Evolutionary conservation across 2,113 vertebrate genomes (phyloP).

Genomic region (Crotalus viridis): DNA sequence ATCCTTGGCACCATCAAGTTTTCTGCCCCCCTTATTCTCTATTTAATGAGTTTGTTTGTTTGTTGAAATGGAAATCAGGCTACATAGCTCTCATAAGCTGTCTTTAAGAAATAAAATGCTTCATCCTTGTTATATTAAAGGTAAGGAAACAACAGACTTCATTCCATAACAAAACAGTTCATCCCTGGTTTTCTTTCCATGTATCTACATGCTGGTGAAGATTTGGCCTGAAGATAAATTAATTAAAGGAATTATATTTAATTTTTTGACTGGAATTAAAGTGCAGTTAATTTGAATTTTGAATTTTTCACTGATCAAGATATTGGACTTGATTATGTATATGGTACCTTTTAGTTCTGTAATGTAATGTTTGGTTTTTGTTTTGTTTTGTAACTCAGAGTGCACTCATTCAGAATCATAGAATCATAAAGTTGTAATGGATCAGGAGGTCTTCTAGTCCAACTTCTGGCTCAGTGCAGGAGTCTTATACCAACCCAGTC

Average conservation of each 20-base stretch:
- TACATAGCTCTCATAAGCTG: neutral
- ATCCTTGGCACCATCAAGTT: neutral
- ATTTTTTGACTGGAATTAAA: neutral
- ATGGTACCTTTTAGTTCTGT: neutral
- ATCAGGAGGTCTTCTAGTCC: neutral
- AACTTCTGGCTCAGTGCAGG: too few species aligned
- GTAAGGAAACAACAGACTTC: neutral
- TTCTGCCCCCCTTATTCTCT: neutral
- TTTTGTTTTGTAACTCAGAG: neutral
- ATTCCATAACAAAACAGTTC: neutral
- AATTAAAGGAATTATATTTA: neutral
- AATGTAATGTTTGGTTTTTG: neutral
- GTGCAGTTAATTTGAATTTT: neutral
- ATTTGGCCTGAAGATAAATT: neutral
- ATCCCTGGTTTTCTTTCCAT: neutral
- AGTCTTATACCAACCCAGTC: too few species aligned
- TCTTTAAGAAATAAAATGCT: neutral
- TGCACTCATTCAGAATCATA: neutral
- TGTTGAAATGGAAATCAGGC: neutral
- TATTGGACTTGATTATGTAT: neutral
- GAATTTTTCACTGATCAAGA: neutral
- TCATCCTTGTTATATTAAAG: neutral
- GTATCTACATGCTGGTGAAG: neutral
- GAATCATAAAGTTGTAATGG: neutral
- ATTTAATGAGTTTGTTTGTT: neutral